phyloP scores from a whole-genome alignment of 2,797 vertebrate species.

The Caiman crocodilus region DNA sequence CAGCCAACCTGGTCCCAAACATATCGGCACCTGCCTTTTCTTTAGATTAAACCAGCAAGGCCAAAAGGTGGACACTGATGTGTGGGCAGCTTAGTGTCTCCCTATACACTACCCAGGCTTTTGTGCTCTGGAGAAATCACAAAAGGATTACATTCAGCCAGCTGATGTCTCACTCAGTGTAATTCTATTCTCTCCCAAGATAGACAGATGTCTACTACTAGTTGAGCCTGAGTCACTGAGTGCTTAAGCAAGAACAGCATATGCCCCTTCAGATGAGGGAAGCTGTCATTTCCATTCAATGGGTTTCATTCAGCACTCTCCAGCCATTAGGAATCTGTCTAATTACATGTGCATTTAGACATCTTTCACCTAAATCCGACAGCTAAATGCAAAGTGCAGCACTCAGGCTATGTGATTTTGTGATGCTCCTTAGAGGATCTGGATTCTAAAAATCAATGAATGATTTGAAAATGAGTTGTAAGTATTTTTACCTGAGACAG shows the following conservation, averaged over 20 bases:
- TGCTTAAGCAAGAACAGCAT: neutral
- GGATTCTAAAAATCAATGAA: neutral
- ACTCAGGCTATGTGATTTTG: neutral
- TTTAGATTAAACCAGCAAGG: no score
- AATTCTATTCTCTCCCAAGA: no score
- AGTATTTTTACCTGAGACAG: neutral
- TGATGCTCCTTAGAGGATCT: neutral
- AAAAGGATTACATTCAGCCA: no score
- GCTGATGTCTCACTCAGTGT: no score
- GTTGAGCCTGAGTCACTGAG: neutral
- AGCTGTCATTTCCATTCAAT: neutral
- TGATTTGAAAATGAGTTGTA: neutral
- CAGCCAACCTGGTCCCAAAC: no score
- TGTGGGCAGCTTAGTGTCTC: no score
- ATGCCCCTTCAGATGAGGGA: neutral
- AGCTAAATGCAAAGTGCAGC: neutral
- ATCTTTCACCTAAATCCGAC: neutral
- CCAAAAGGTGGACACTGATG: no score
- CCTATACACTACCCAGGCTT: no score
- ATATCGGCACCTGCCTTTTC: no score
- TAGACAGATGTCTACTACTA: no score
- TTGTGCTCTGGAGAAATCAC: no score
- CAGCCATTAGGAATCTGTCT: neutral
- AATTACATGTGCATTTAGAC: neutral
- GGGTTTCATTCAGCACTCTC: neutral